Conservation (phyloP, 2,888 invertebrate genomes). For the Magallana nippona region DNA sequence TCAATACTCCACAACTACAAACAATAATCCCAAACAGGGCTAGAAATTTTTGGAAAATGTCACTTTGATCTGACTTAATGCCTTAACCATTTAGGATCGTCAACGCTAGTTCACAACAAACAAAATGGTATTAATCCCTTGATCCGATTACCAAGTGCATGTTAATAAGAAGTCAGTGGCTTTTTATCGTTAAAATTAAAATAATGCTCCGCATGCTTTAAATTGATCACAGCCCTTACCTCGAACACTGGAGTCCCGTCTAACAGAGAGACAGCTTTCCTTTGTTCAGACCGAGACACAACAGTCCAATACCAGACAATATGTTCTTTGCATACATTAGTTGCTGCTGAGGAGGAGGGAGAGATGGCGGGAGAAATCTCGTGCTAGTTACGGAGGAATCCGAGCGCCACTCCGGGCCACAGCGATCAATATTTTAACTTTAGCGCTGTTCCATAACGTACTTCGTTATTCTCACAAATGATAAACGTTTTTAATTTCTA, state of each 20-base stretch:
- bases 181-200: conserved; percentile 10
- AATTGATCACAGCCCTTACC: background rate
- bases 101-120: background rate
- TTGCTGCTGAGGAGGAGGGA: conserved; percentile 13
- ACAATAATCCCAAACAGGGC: background rate
- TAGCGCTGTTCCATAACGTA: background rate
- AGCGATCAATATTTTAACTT: background rate
- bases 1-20: background rate
- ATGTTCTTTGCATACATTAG: conserved; percentile 26
- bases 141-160: background rate
- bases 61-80: background rate
- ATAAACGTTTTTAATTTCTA: no score
- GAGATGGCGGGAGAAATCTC: background rate
- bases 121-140: conserved; percentile 10
- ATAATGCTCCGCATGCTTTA: background rate
- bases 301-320: conserved; percentile 3
- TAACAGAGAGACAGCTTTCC: background rate
- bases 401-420: background rate
- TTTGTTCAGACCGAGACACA: conserved; percentile 7
- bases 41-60: background rate
- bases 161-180: conserved; percentile 16
- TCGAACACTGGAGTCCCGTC: background rate
- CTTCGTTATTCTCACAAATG: background rate
- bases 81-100: background rate
- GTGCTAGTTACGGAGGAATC: background rate